A percentile compares a stretch with the other conserved stretches of the same genome.
Evolutionary conservation across 2,888 invertebrate species (phyloP).

Genomic region (Rhamnusium bicolor): DNA sequence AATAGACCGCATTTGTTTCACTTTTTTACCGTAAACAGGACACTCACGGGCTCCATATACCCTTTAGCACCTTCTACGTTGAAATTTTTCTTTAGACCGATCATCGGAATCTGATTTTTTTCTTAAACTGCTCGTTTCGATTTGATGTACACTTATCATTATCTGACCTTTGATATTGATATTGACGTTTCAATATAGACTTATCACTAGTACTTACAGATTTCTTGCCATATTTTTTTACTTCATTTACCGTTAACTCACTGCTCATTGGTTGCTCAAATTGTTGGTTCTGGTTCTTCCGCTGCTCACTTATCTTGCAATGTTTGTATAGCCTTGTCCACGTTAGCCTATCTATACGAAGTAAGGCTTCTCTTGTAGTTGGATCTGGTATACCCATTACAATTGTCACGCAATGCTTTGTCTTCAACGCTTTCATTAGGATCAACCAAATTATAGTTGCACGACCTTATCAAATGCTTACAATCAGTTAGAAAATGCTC

Average conservation of each 20-base stretch:
- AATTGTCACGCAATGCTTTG: constrained; percentile 49
- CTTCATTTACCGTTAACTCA: constrained; percentile 13
- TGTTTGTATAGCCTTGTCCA: constrained; percentile 48
- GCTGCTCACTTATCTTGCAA: constrained; percentile 53
- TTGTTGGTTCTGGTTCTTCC: constrained; percentile 37
- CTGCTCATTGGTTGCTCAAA: constrained; percentile 13
- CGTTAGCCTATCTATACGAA: constrained; percentile 49
- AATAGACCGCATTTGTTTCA: constrained; percentile 46
- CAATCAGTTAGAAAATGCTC: constrained; percentile 53
- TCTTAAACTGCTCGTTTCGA: neutral
- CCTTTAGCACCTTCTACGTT: constrained; percentile 42
- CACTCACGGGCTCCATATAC: constrained; percentile 47
- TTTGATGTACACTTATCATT: too few relatives aligned
- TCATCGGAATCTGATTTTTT: neutral
- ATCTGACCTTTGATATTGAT: too few relatives aligned
- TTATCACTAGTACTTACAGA: neutral
- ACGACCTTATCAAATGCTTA: constrained; percentile 33
- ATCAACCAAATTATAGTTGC: constrained; percentile 41
- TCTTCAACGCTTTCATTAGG: constrained; percentile 41
- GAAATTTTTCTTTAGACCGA: constrained; percentile 40
- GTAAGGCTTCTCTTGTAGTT: constrained; percentile 46
- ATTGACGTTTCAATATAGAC: too few relatives aligned
- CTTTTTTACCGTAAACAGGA: constrained; percentile 50
- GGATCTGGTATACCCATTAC: constrained; percentile 50
- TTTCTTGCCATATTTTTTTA: constrained; percentile 22